Evolutionary conservation across 2,113 vertebrate species (phyloP).

Genomic region (Terrapene triunguis): DNA sequence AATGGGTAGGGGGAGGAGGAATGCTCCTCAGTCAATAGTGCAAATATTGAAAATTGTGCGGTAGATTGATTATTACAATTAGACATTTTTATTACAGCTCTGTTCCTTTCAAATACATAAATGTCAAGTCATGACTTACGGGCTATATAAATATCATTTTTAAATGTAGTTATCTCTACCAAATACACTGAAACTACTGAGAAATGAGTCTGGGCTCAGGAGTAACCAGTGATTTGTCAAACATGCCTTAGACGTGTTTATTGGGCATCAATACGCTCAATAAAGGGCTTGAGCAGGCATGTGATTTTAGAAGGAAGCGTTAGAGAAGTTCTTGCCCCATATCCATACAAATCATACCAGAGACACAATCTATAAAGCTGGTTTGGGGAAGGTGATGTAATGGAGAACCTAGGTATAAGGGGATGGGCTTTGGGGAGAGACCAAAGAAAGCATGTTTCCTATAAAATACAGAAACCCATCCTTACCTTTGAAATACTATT

Average conservation of each 20-base stretch:
- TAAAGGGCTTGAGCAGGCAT: not conserved
- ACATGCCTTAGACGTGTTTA: not conserved
- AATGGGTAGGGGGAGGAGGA: not conserved
- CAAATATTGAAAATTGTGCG: not conserved
- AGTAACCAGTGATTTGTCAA: not conserved
- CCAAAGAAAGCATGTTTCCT: not conserved
- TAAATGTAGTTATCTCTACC: not conserved
- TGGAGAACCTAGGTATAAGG: not conserved
- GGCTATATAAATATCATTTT: not conserved
- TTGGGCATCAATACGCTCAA: not conserved
- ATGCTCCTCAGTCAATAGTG: not conserved
- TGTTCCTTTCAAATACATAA: not conserved
- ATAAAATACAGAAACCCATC: not conserved
- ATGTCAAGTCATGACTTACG: not conserved
- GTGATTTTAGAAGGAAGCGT: not conserved
- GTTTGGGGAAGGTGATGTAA: not conserved
- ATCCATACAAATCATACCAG: not conserved
- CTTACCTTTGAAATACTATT: not conserved
- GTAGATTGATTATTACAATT: not conserved
- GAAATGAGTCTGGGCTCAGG: not conserved
- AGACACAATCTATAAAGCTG: not conserved
- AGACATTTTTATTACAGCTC: not conserved
- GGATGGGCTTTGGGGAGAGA: not conserved
- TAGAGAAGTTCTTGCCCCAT: not conserved
- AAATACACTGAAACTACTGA: not conserved